These are phyloP conservation scores for Macaca fascicularis DNA, from an alignment of 2,113 vertebrate genomes.

Conservation along the genomic window DNA sequence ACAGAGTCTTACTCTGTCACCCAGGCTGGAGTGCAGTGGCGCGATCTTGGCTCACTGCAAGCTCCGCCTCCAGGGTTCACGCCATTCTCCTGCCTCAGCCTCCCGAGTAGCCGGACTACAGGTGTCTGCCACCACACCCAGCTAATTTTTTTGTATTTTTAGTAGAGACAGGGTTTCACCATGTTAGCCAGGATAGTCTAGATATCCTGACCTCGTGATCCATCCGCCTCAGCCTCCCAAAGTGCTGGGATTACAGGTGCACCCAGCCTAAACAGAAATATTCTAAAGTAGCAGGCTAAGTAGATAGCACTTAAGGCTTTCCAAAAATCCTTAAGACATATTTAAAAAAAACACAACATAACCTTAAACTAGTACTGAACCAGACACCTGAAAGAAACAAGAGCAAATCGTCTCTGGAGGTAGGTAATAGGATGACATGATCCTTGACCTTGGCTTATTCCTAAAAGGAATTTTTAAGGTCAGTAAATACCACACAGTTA, in stretches of 20 bases:
- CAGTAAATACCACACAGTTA: background rate
- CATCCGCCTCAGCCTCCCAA: fast-evolving
- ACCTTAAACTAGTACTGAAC: background rate
- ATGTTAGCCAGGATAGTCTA: too few species aligned
- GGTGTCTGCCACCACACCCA: too few species aligned
- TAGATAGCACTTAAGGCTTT: background rate
- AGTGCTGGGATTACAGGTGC: too few species aligned
- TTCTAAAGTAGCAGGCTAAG: background rate
- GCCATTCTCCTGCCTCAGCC: too few species aligned
- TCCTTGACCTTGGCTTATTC: background rate
- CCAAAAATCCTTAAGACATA: background rate
- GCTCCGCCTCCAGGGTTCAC: fast-evolving
- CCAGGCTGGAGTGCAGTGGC: too few species aligned
- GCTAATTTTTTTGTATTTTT: too few species aligned
- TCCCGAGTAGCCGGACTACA: too few species aligned
- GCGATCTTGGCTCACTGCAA: too few species aligned
- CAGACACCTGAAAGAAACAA: background rate
- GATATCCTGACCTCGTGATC: too few species aligned
- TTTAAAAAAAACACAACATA: background rate
- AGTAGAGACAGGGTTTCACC: too few species aligned
- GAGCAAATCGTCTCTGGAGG: background rate
- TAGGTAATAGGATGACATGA: background rate
- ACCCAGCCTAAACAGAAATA: background rate
- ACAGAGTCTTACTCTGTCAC: too few species aligned
- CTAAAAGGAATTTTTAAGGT: background rate